Evolutionary conservation across 2,888 invertebrate genomes (phyloP), one percentile per base, ranked within the genome.

Genomic region (Rhyacophila evoluta): DNA sequence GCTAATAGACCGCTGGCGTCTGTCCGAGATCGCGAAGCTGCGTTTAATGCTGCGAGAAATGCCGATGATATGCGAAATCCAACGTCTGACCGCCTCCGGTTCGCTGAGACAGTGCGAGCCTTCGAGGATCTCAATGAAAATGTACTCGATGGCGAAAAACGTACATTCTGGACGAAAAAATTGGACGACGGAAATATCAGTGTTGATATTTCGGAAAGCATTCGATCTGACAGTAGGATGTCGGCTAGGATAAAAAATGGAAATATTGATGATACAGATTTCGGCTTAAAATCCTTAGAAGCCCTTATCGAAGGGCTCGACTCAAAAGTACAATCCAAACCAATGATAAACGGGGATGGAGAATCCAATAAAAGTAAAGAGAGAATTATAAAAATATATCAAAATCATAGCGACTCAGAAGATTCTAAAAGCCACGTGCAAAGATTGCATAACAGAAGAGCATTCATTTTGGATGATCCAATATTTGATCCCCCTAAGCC

Each of bases 1-100:
- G 83, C 82, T 81, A 91, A 90, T 86, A 90, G 92, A 83, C 87
- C 93, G 82, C 86, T 93, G 85, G 92, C 92, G 83, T 89, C 93
- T 83, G 91, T 93, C 86, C 89, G 91, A 84, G 91, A 92, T 84
- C 88, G 90, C 79, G 84, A 85, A 73, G 85, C 88, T 36, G 86
- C 87, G 15, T 85, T 77, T 38, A 77, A 79, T 70, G 78, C 73
- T 70, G 71, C 75, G 37, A 39, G 72, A 71, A 72, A 72, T 6
- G 6, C 25, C 69, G 74, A 69, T 76, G 77, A 80, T 39, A 73
- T 73, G 72, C 77, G 70, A 37, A 72, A 38, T 15, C 67, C 74
- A 19, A 72, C 68, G 2, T 76, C 69, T 36, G 77, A 71, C 72
- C 78, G 78, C 39, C 78, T 81, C 74, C 55, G 81, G 41, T 79